Conservation (phyloP, 2,888 invertebrate species). For the Villa cingulata region DNA sequence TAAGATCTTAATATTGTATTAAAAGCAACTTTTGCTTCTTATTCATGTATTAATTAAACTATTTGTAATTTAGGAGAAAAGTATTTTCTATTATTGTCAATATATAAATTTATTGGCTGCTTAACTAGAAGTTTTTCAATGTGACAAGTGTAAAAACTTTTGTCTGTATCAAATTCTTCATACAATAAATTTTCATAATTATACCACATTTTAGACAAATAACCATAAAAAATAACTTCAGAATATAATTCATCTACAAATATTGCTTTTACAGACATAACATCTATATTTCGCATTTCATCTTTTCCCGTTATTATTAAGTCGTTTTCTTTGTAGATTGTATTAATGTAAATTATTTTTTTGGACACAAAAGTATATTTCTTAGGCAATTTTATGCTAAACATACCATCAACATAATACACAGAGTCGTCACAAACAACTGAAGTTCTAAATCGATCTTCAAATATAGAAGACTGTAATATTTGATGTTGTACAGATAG, state of each 20-base stretch:
- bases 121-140: neutral
- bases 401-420: neutral
- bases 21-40: too few relatives aligned
- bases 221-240: neutral
- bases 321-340: neutral
- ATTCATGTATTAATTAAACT: neutral
- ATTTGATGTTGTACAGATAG: neutral
- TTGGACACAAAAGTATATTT: neutral
- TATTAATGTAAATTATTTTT: neutral
- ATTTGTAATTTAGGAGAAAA: neutral
- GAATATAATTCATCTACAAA: neutral
- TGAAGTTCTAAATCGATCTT: neutral
- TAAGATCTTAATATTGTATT: too few relatives aligned
- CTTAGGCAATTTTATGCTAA: neutral
- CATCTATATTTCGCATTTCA: neutral
- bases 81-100: neutral
- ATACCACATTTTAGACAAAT: neutral
- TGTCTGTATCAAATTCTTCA: neutral
- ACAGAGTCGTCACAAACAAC: neutral
- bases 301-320: neutral
- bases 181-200: neutral
- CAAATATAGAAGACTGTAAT: neutral
- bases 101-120: neutral
- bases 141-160: neutral
- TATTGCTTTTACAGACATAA: neutral